phyloP scores from a whole-genome alignment of 1,140 invertebrate genomes.

The Nasonia giraulti region DNA sequence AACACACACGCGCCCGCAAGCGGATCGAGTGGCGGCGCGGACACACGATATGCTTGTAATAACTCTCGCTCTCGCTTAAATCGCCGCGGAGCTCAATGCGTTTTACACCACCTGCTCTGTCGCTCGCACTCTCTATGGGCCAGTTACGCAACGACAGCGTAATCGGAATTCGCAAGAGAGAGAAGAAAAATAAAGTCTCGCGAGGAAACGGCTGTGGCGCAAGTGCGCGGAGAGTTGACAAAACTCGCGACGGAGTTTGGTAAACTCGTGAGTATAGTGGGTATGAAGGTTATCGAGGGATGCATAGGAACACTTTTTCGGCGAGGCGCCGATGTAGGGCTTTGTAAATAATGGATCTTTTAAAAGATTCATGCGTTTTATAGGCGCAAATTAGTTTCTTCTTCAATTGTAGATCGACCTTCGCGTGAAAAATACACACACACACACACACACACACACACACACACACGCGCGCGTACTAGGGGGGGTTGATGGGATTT shows the following conservation, averaged over 20 bases:
- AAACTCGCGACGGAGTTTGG: neutral
- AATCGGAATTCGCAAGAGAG: neutral
- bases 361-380: too few relatives aligned
- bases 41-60: slow-evolving; percentile 35
- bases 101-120: neutral
- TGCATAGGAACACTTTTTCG: neutral
- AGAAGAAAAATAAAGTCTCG: neutral
- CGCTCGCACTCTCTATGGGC: neutral
- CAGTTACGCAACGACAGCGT: slow-evolving; percentile 19
- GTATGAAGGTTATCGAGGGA: neutral
- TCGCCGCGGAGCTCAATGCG: neutral
- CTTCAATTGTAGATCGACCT: too few relatives aligned
- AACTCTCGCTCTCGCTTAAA: neutral
- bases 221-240: neutral
- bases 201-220: neutral
- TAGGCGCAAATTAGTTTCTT: too few relatives aligned
- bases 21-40: slow-evolving; percentile 20
- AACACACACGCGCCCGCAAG: neutral
- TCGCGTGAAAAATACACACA: too few relatives aligned
- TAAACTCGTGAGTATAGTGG: neutral
- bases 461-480: too few relatives aligned
- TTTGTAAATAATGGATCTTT: too few relatives aligned
- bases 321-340: neutral
- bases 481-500: too few relatives aligned
- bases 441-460: too few relatives aligned